Base-by-base conservation (phyloP, 2,797 vertebrate species). In the Rhyacichthys aspro region DNA sequence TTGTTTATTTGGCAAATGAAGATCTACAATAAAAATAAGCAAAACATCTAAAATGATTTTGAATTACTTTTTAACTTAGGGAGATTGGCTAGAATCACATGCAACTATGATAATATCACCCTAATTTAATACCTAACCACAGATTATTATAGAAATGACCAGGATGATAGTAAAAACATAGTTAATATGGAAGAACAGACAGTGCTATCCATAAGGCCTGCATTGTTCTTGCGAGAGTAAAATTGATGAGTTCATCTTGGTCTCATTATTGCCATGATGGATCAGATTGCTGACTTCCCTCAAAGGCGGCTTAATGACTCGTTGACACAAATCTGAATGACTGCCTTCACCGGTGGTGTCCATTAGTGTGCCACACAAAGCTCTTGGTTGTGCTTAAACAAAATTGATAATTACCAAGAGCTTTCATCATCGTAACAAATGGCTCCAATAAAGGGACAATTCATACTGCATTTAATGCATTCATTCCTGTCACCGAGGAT, bases 231-330 rank as follows among this genome's bases (percentile, higher is more conserved):
- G 59, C 57, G 58, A 78, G 84, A 86, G 78, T 86, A 83, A 85
- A 91, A 92, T 88, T 88, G 88, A 92, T 92, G 88, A 89, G 82
- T 91, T 91, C 84, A 90, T 93, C 89, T 87, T 83, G 48, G 57
- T 86, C 88, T 91, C 88, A 90, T 93, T 92, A 91, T 86, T 90
- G 82, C 77, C 78, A 83, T 90, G 90, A 93, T 92, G 88, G 90
- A 93, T 92, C 91, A 90, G 88, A 93, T 88, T 84, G 87, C 87
- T 76, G 80, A 87, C 87, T 90, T 90, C 87, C 86, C 88, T 89
- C 89, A 91, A 91, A 92, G 85, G 87, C 88, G 54, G 81, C 86
- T 86, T 93, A 93, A 93, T 93, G 91, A 90, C 84, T 91, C 87
- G 78, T 82, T 86, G 86, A 90, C 89, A 89, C 86, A 88, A 88